Evolutionary conservation across 2,113 vertebrate genomes (phyloP).

Genomic region (Chaetorhynchus papuensis): DNA sequence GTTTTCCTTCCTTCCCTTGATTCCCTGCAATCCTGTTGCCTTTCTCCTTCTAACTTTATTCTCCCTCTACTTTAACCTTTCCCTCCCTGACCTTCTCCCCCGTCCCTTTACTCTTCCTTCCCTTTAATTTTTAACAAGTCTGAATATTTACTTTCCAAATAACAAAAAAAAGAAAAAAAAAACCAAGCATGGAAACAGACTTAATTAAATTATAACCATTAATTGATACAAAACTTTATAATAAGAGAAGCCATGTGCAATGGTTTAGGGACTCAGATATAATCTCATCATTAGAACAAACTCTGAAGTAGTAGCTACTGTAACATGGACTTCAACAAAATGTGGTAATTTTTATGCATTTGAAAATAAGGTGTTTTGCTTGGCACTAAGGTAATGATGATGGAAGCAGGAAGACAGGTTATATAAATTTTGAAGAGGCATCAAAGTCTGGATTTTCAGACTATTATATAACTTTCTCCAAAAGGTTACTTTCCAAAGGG

Average conservation of each 20-base stretch:
- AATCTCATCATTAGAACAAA: background rate
- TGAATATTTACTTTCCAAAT: background rate
- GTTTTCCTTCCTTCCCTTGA: background rate
- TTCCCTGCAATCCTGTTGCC: background rate
- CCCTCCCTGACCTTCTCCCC: background rate
- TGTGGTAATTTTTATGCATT: background rate
- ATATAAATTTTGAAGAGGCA: background rate
- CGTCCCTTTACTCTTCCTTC: background rate
- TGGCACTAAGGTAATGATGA: background rate
- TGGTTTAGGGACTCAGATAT: background rate
- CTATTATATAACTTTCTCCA: background rate
- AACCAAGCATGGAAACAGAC: background rate
- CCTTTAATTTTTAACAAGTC: background rate
- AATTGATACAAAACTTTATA: background rate
- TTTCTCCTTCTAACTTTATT: background rate
- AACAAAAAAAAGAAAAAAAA: background rate
- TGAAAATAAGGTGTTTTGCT: background rate
- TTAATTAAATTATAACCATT: background rate
- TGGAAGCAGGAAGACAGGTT: background rate
- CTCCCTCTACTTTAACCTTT: background rate
- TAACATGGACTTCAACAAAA: background rate
- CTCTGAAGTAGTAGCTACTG: background rate
- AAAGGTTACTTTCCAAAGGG: background rate
- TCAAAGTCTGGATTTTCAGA: background rate
- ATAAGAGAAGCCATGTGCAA: rapidly evolving